Base-by-base conservation (phyloP, 2,888 invertebrate species). In the Cheilosia impressa region DNA sequence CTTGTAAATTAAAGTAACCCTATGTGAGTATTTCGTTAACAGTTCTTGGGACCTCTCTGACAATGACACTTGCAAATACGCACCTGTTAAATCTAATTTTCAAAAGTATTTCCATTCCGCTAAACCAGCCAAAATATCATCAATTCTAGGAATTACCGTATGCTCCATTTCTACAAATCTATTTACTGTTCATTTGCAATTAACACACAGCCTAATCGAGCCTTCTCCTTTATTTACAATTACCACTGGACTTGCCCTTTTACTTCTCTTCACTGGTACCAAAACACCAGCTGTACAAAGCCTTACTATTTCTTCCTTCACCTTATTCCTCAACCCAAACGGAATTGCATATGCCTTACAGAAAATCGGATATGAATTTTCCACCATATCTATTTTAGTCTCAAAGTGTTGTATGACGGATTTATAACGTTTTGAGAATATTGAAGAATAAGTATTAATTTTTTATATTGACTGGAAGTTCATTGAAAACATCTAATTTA, bases 1-100 rank as follows among this genome's bases (percentile, higher is more conserved):
- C 60, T 13, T 0, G 43, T 79, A 52, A 41, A 72, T 15, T 47
- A 10, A 34, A 65, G 83, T 1, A 79, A 41, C 1, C 79, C 82
- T 45, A 62, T 58, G 38, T 34, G 71, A 5, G 80, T 80, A 24
- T 85, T 85, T 45, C 2, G 72, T 85, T 17, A 85, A 55, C 34
- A 87, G 73, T 63, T 88, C 68, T 60, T 87, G 19, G 31, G 87
- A 89, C 15, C 69, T 47, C 41, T 87, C 87, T 0, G 73, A 31
- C 17, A 89, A 62, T 50, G 27, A 4, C n/a, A 89, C 34, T 58
- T 45, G 82, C 3, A 75, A 45, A 50, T 87, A 82, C 0, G 79
- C 79, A 13, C 83, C n/a, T n/a, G n/a, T n/a, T n/a, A n/a, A 15
- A 50, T 85, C 62, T 9, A 81, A 7, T 27, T 81, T 87, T 2